These are phyloP conservation scores for Centruroides vittatus DNA, from an alignment of 1,140 invertebrate genomes.

Conservation along the genomic window DNA sequence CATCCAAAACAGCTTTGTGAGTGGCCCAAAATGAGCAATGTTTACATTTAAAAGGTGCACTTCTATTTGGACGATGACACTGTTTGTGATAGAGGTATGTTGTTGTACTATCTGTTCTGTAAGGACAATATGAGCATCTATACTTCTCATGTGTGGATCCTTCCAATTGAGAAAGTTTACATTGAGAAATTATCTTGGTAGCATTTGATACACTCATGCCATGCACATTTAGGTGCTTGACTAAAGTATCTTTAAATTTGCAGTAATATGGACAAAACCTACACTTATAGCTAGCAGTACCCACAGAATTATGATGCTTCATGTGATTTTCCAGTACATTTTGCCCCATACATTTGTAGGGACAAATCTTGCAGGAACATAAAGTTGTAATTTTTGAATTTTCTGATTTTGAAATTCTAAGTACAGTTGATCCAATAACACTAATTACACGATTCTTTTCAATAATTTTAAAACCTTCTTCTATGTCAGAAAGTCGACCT, in stretches of 20 bases:
- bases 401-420: too few relatives aligned
- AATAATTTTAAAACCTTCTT: too few relatives aligned
- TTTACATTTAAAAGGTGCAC: not conserved
- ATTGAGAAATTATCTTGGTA: not conserved
- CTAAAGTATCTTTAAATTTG: conserved; percentile 24
- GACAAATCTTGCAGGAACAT: conserved; percentile 49
- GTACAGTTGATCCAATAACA: too few relatives aligned
- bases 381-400: too few relatives aligned
- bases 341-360: conserved; percentile 48
- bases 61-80: not conserved
- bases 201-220: conserved; percentile 5
- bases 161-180: too few relatives aligned
- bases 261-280: conserved; percentile 46
- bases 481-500: too few relatives aligned
- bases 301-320: conserved; percentile 51
- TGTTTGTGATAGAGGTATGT: not conserved
- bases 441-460: too few relatives aligned
- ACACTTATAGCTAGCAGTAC: conserved; percentile 59
- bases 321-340: conserved; percentile 49
- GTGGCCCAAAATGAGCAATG: not conserved
- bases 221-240: conserved; percentile 30
- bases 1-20: not conserved
- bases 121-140: not conserved
- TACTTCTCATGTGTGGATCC: too few relatives aligned
- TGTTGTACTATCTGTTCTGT: not conserved